Conservation (phyloP, 2,113 vertebrate genomes). For the Tragelaphus scriptus region DNA sequence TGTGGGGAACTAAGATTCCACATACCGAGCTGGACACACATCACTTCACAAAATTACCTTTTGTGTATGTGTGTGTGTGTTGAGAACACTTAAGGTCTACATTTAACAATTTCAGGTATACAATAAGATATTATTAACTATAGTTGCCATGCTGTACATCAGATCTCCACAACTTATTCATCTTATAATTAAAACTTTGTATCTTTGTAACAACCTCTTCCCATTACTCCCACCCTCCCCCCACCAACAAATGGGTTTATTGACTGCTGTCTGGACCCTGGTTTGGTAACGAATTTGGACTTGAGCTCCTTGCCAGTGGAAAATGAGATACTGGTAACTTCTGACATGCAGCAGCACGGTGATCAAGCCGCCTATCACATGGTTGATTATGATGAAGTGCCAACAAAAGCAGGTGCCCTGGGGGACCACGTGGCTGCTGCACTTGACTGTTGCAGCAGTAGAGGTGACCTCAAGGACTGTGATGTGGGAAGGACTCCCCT, state of each 20-base stretch:
- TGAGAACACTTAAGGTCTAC: neutral
- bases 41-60: neutral
- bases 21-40: neutral
- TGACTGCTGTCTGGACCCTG: neutral
- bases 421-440: neutral
- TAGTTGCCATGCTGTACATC: neutral
- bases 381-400: neutral
- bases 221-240: neutral
- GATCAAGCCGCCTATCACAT: fast-evolving
- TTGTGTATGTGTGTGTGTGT: neutral
- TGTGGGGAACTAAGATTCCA: neutral
- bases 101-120: neutral
- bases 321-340: neutral
- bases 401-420: neutral
- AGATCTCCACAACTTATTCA: neutral
- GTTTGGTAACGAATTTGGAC: neutral
- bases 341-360: neutral
- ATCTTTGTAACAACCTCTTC: neutral
- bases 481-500: neutral
- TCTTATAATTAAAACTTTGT: neutral
- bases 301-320: neutral
- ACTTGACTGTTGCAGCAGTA: neutral
- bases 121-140: neutral
- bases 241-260: neutral
- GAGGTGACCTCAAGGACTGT: neutral